Evolutionary conservation across 2,797 vertebrate species (phyloP).

Genomic region (Stomatorhinus walkeri): DNA sequence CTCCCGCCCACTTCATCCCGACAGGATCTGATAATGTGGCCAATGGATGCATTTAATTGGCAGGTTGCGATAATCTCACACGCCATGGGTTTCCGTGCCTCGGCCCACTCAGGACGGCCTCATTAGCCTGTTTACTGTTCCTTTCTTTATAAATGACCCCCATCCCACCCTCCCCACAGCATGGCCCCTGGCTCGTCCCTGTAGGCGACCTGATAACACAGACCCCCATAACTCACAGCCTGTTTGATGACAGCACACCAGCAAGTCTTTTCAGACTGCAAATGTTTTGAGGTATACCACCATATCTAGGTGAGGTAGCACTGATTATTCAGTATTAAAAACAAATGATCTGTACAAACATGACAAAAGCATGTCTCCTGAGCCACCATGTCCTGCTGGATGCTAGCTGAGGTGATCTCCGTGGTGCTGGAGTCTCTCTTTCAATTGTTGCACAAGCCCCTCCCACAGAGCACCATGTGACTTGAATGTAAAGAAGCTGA

Average conservation of each 20-base stretch:
- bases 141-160: neutral
- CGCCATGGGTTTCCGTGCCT: neutral
- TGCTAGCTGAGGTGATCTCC: neutral
- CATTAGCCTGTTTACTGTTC: neutral
- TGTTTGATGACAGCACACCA: neutral
- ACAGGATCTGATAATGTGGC: neutral
- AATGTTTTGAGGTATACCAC: neutral
- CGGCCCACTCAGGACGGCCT: neutral
- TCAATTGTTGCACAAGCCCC: neutral
- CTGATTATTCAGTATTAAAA: neutral
- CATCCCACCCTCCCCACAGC: neutral
- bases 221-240: neutral
- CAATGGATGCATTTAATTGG: neutral
- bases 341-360: neutral
- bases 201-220: neutral
- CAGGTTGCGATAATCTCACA: neutral
- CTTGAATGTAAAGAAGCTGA: neutral
- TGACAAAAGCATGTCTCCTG: neutral
- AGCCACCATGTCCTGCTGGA: neutral
- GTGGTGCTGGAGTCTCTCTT: neutral
- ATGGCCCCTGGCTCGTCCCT: neutral
- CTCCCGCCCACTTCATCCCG: neutral
- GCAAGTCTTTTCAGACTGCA: neutral
- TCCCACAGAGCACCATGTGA: neutral
- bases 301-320: neutral